phyloP scores from a whole-genome alignment of 2,113 vertebrate species.

The Notothenia rossii region DNA sequence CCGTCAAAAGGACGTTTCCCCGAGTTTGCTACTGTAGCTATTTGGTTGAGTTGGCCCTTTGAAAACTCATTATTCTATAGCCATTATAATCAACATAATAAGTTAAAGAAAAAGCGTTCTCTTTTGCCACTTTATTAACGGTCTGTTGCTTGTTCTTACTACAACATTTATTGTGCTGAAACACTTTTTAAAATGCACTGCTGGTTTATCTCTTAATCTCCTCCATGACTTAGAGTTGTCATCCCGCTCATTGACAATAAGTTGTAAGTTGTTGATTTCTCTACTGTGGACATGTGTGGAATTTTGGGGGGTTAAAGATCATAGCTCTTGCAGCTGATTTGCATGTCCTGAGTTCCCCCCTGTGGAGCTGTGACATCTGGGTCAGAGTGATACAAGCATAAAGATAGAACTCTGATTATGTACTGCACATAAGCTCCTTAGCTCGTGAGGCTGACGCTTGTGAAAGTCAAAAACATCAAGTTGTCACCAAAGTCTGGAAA shows the following conservation, averaged over 20 bases:
- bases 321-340: neutral
- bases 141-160: neutral
- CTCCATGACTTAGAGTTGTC: neutral
- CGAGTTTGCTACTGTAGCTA: too few relatives aligned
- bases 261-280: neutral
- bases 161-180: neutral
- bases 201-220: neutral
- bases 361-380: conserved; percentile 23
- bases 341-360: too few relatives aligned
- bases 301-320: neutral
- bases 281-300: neutral
- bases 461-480: conserved; percentile 46
- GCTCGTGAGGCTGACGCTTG: conserved; percentile 8
- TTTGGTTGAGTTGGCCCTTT: too few relatives aligned
- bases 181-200: neutral
- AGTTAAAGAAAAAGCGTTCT: too few relatives aligned
- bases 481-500: conserved; percentile 45
- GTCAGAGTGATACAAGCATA: conserved; percentile 33
- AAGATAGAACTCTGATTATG: conserved; percentile 12
- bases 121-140: too few relatives aligned
- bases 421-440: conserved; percentile 9
- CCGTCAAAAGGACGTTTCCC: too few relatives aligned
- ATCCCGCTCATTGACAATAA: neutral
- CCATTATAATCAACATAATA: too few relatives aligned
- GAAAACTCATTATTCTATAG: too few relatives aligned